Evolutionary conservation across 2,113 vertebrate genomes (phyloP).

Genomic region (Acrocephalus arundinaceus): DNA sequence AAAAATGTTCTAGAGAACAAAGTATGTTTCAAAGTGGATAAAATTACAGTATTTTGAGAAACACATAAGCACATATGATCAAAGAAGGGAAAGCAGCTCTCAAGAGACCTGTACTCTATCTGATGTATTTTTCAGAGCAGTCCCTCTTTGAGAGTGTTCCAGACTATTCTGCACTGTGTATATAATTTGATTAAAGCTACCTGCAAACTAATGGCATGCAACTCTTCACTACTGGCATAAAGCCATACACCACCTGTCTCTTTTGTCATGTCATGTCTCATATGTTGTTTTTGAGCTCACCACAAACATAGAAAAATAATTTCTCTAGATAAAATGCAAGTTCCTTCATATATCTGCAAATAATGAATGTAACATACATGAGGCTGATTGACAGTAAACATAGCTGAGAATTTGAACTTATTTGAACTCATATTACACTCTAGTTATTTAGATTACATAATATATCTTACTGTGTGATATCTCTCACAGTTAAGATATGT

Average conservation of each 20-base stretch:
- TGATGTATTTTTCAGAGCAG: neutral
- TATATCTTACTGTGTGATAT: neutral
- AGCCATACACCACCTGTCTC: neutral
- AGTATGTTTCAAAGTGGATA: neutral
- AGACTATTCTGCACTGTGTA: neutral
- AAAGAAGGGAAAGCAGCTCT: accelerated
- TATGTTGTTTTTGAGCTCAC: neutral
- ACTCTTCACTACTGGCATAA: neutral
- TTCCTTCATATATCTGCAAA: neutral
- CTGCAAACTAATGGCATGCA: neutral
- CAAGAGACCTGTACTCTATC: neutral
- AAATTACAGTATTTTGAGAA: neutral
- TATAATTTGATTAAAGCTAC: neutral
- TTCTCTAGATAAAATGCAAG: neutral
- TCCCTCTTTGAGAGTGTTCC: neutral
- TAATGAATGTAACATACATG: neutral
- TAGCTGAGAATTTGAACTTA: neutral
- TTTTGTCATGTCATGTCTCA: neutral
- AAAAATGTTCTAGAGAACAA: neutral
- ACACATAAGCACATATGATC: neutral
- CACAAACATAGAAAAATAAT: neutral
- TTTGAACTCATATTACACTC: neutral
- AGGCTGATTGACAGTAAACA: neutral
- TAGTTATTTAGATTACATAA: neutral
- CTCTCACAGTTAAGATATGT: neutral